phyloP scores from a whole-genome alignment of 1,140 invertebrate species.

The Caerostris extrusa region DNA sequence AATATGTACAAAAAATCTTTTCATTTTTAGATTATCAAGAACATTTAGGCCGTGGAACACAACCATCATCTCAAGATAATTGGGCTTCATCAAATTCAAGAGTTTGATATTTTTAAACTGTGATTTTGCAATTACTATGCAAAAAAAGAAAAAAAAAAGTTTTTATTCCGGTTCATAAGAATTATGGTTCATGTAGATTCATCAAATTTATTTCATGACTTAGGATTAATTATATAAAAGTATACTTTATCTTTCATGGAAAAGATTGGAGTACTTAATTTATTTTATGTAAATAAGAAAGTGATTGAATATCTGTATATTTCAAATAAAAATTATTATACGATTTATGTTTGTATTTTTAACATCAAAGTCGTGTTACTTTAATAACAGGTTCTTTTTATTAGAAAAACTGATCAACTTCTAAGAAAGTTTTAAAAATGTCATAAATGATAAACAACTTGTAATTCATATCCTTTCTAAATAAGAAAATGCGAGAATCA shows the following conservation, averaged over 20 bases:
- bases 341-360: no score
- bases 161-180: slow-evolving; percentile 4
- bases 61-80: slow-evolving; percentile 52
- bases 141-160: background rate
- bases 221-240: background rate
- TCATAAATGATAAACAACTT: background rate
- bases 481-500: background rate
- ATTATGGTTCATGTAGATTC: background rate
- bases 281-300: slow-evolving; percentile 38
- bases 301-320: slow-evolving; percentile 28
- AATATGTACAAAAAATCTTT: background rate
- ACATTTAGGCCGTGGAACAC: slow-evolving; percentile 36
- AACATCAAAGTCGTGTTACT: no score
- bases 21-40: slow-evolving; percentile 63
- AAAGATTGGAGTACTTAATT: slow-evolving; percentile 34
- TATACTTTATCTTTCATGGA: slow-evolving; percentile 24
- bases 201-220: background rate
- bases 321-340: slow-evolving; percentile 37
- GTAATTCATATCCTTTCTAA: background rate
- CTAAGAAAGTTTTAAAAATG: background rate
- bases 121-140: slow-evolving; percentile 23
- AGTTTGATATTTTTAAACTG: slow-evolving; percentile 44
- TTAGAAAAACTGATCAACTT: no score
- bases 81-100: slow-evolving; percentile 57
- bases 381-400: no score